phyloP scores from a whole-genome alignment of 1,140 invertebrate genomes.

The Tetramorium parvispinum region DNA sequence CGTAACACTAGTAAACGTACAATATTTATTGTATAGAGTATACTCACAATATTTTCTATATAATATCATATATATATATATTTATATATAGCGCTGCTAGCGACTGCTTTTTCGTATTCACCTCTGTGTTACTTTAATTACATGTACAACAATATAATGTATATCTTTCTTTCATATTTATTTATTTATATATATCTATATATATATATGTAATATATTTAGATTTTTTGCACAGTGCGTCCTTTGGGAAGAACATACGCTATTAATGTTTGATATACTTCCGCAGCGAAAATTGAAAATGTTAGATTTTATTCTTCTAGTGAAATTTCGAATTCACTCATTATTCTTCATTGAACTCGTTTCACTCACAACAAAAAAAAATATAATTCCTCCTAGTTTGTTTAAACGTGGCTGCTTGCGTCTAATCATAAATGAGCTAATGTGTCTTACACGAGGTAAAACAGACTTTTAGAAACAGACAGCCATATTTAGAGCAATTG shows the following conservation, averaged over 20 bases:
- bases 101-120: slow-evolving; percentile 50
- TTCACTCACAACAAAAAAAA: slow-evolving; percentile 3
- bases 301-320: not conserved
- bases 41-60: slow-evolving; percentile 52
- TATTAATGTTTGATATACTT: slow-evolving; percentile 7
- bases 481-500: not conserved
- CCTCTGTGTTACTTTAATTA: slow-evolving; percentile 49
- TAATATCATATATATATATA: slow-evolving; percentile 66
- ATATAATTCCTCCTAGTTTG: not conserved
- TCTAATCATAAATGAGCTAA: slow-evolving; percentile 18
- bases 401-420: not conserved
- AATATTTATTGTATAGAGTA: slow-evolving; percentile 77
- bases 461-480: not conserved
- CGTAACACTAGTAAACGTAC: slow-evolving; percentile 77
- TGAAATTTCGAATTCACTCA: not conserved
- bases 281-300: not conserved
- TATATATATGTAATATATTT: slow-evolving; percentile 63
- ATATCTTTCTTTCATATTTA: slow-evolving; percentile 62
- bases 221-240: slow-evolving; percentile 64
- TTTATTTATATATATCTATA: slow-evolving; percentile 67
- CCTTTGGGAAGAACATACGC: slow-evolving; percentile 34
- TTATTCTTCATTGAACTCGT: not conserved
- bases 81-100: slow-evolving; percentile 60
- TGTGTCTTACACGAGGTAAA: slow-evolving; percentile 20
- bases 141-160: slow-evolving; percentile 72